Percentiles rank a stretch among this genome's conserved stretches.
These are phyloP conservation scores for Alosa sapidissima DNA, from an alignment of 2,797 vertebrate species.

Conservation along the genomic window DNA sequence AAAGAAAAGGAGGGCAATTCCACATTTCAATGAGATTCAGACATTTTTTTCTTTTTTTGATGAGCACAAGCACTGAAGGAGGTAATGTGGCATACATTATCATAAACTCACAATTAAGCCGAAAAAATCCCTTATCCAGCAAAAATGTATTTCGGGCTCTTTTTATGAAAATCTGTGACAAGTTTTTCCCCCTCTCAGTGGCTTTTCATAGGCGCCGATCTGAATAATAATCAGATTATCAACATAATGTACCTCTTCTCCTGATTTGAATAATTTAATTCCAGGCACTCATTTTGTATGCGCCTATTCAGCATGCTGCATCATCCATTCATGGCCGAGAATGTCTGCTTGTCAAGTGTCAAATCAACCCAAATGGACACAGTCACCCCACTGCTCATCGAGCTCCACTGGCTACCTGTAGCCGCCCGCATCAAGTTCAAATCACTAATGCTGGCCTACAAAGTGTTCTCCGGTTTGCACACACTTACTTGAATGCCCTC, in stretches of 20 bases:
- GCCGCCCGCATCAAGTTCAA: no score
- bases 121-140: not conserved
- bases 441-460: no score
- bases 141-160: not conserved
- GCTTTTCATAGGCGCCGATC: not conserved
- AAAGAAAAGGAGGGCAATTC: not conserved
- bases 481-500: no score
- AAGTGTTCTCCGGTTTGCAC: no score
- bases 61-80: not conserved
- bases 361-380: no score
- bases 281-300: not conserved
- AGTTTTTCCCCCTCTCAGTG: not conserved
- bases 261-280: conserved; percentile 16
- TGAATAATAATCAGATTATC: conserved; percentile 22
- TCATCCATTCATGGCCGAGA: not conserved
- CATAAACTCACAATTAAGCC: not conserved
- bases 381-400: no score
- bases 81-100: not conserved
- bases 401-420: no score
- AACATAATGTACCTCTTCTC: conserved; percentile 18
- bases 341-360: conserved; percentile 6
- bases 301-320: not conserved
- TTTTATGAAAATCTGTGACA: not conserved
- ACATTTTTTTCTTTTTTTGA: not conserved
- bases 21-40: not conserved